Conservation (phyloP, 2,797 vertebrate species). For the Epinephelus coioides region DNA sequence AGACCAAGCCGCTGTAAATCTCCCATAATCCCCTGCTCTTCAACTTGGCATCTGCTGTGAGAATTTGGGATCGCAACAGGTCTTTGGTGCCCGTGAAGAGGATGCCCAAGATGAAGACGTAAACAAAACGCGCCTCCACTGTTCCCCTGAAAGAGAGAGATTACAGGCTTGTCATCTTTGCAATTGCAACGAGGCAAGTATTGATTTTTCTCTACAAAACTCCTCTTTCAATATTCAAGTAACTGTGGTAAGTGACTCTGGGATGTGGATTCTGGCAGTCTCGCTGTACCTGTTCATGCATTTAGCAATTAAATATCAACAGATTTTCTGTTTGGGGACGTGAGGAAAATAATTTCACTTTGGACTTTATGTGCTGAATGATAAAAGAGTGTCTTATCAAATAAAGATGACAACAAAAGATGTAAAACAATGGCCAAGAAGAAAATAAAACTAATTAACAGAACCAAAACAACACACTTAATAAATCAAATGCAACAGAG, state of each 20-base stretch:
- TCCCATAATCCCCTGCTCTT: constrained; percentile 93
- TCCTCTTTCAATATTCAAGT: constrained; percentile 38
- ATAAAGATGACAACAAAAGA: background rate
- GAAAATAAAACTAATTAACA: constrained; percentile 20
- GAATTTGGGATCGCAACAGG: constrained; percentile 91
- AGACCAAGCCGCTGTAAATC: constrained; percentile 91
- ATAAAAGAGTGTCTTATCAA: constrained; percentile 9
- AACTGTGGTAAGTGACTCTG: constrained; percentile 34
- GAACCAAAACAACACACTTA: constrained; percentile 18
- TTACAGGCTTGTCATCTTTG: constrained; percentile 31
- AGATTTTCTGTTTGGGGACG: constrained; percentile 1
- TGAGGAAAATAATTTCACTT: background rate
- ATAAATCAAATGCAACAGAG: background rate
- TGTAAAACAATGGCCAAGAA: background rate
- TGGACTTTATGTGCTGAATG: constrained; percentile 5
- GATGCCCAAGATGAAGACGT: constrained; percentile 95
- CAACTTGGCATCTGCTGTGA: constrained; percentile 79
- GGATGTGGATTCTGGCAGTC: constrained; percentile 30
- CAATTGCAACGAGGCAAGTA: constrained; percentile 24
- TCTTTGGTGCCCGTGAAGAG: constrained; percentile 94
- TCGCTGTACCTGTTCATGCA: constrained; percentile 12
- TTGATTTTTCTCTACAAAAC: constrained; percentile 40
- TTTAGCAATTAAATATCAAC: constrained; percentile 37
- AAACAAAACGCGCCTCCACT: constrained; percentile 96
- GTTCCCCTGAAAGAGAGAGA: constrained; percentile 88